A percentile compares a stretch with the other conserved stretches of the same genome.
phyloP scores from a whole-genome alignment of 1,140 invertebrate genomes.

The Trichomalopsis sarcophagae region DNA sequence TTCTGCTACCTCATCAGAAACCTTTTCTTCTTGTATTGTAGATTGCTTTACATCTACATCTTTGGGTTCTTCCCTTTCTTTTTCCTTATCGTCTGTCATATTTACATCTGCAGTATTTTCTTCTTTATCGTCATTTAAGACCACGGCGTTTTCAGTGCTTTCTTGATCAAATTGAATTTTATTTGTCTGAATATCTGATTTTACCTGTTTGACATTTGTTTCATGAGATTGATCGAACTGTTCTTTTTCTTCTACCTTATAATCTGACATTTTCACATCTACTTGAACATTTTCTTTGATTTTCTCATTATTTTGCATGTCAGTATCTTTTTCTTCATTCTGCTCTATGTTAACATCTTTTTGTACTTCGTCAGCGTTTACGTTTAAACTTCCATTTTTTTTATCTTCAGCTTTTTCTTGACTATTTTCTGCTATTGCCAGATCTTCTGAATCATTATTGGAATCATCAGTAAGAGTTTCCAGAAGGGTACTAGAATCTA shows the following conservation, averaged over 20 bases:
- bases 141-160: too few relatives aligned
- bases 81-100: background rate
- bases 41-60: background rate
- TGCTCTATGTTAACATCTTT: constrained; percentile 46
- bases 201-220: background rate
- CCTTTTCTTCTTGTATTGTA: background rate
- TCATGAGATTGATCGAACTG: background rate
- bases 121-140: too few relatives aligned
- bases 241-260: background rate
- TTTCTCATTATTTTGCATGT: background rate
- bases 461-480: constrained; percentile 49
- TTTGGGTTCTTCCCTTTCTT: background rate
- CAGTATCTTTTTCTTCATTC: background rate
- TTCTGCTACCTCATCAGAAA: background rate
- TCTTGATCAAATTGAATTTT: background rate
- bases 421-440: background rate
- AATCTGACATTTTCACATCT: background rate
- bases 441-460: constrained; percentile 10
- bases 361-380: constrained; percentile 2
- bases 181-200: background rate
- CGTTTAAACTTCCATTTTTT: background rate
- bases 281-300: background rate
- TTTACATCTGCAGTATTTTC: background rate
- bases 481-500: constrained; percentile 28
- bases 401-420: background rate